Evolutionary conservation across 92 coral and sea anemone species (phyloP).

Genomic region (Pocillopora grandis): DNA sequence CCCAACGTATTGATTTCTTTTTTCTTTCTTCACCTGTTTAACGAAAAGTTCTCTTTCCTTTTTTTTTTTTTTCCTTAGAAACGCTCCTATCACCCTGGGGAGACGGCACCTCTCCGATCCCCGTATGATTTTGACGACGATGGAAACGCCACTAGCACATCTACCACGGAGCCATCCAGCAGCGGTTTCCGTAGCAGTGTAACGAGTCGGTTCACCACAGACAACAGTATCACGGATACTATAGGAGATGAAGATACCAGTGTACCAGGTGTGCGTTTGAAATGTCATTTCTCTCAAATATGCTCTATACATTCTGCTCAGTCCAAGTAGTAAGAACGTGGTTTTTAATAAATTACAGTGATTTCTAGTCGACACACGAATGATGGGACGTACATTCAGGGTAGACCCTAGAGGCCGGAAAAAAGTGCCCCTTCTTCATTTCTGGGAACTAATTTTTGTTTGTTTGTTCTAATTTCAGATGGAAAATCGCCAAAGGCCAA

Average conservation of each 20-base stretch:
- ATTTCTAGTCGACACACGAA: no score
- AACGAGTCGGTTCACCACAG: constrained; percentile 69
- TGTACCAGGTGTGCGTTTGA: constrained; percentile 42
- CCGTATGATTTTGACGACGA: constrained; percentile 92
- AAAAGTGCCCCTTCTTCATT: neutral
- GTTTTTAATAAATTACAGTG: neutral
- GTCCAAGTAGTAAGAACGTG: no score
- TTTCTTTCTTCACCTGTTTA: neutral
- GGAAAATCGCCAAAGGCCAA: constrained; percentile 56
- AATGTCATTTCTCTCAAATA: neutral
- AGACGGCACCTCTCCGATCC: constrained; percentile 72
- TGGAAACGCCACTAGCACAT: constrained; percentile 79
- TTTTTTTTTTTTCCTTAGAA: constrained; percentile 58
- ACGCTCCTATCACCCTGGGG: constrained; percentile 96
- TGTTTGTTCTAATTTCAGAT: constrained; percentile 41
- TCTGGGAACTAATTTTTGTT: neutral
- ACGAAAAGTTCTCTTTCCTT: neutral
- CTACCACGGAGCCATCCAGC: constrained; percentile 91
- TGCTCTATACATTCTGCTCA: no score
- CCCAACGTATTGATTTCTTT: neutral
- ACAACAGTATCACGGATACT: constrained; percentile 36
- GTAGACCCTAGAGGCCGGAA: no score
- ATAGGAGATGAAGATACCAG: constrained; percentile 76
- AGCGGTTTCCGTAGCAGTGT: constrained; percentile 84
- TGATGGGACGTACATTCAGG: no score